Evolutionary conservation across 2,888 invertebrate species (phyloP), one percentile per base, ranked within the genome.

Genomic region (Andrena minutula): DNA sequence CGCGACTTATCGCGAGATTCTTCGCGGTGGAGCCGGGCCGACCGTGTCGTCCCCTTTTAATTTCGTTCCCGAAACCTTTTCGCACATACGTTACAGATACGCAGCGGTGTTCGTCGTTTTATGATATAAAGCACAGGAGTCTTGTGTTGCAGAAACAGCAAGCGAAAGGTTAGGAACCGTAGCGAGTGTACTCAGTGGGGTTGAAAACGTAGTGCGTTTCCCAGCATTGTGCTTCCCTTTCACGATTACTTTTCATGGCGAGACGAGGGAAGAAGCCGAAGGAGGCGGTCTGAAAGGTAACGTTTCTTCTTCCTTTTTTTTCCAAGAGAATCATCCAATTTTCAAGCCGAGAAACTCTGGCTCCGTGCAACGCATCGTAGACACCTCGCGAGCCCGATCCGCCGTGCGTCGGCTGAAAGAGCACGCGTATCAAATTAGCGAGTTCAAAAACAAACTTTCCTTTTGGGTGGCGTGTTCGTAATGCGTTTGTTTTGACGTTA

Each of bases 401-500:
- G 5, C 47, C 32, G 8, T 58, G n/a, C 0, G 16, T 12, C 26
- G 47, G 5, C 32, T 61, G 65, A 47, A 79, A 32, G 51, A 70
- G 69, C 65, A 53, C 82, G 72, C 63, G 60, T 72, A 69, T 75
- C 47, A 28, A 79, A 79, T 76, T 71, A 66, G 70, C 64, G 63
- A 30, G 47, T 51, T 60, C 58, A 63, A 53, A 75, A 78, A 69
- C 78, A 71, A 75, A 69, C 72, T 74, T 79, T 60, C 41, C 58
- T 58, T 63, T 41, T 28, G 58, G 60, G 41, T 53, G 51, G 69
- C 60, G 75, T 56, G 74, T 75, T 77, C 66, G 84, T 70, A 69
- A 81, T 84, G 63, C 75, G 79, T 84, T 76, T 84, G 82, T 82
- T 75, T 66, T 56, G 64, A 66, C 73, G 76, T 76, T 66, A 70